Conservation (phyloP, 1,140 invertebrate genomes). For the Gonatopus flavifemur region DNA sequence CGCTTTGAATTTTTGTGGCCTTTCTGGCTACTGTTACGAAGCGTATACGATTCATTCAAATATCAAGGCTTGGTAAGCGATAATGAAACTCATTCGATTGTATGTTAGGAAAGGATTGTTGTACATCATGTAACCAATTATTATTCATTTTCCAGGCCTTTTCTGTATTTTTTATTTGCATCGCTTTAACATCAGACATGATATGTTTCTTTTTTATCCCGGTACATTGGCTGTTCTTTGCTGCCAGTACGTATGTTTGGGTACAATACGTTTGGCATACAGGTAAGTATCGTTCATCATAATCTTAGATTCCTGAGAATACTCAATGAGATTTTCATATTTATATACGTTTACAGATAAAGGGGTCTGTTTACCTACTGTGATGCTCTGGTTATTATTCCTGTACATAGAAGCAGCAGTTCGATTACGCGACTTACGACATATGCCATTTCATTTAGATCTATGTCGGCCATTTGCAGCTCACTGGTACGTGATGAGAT, state of each 20-base stretch:
- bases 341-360: constrained; percentile 68
- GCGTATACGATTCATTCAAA: constrained; percentile 97
- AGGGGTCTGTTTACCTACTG: constrained; percentile 92
- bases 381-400: constrained; percentile 92
- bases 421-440: constrained; percentile 82
- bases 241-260: constrained; percentile 98
- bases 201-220: constrained; percentile 99
- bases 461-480: constrained; percentile 97
- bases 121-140: neutral
- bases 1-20: constrained; percentile 99
- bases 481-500: constrained; percentile 92
- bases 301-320: neutral
- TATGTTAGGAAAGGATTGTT: neutral
- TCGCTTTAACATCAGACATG: constrained; percentile 97
- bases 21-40: constrained; percentile 94
- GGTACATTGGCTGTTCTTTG: constrained; percentile 96
- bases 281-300: constrained; percentile 65
- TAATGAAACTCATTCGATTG: constrained; percentile 16
- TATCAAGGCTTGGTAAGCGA: constrained; percentile 95
- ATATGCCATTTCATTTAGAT: constrained; percentile 88
- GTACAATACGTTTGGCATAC: constrained; percentile 99
- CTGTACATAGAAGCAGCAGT: constrained; percentile 94
- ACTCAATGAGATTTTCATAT: constrained; percentile 2
- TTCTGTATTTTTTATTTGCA: constrained; percentile 97
- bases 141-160: constrained; percentile 77